Evolutionary conservation across 2,113 vertebrate genomes (phyloP).

Genomic region (Mesembrinibis cayennensis): DNA sequence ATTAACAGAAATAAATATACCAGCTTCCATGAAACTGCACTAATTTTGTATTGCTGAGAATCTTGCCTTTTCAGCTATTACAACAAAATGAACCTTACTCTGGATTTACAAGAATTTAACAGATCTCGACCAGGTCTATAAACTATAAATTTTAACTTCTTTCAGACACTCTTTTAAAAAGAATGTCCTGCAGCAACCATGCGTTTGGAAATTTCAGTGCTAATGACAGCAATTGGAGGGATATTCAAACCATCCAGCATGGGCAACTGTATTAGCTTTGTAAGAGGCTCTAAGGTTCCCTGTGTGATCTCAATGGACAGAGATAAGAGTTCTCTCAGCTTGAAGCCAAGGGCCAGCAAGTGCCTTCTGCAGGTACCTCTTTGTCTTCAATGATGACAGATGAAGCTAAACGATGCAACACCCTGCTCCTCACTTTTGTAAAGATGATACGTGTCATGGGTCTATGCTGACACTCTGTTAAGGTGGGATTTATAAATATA

Average conservation of each 20-base stretch:
- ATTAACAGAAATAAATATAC: neutral
- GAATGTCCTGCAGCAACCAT: neutral
- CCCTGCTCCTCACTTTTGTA: neutral
- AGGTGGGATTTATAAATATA: neutral
- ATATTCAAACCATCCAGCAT: neutral
- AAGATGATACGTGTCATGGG: neutral
- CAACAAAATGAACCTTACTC: neutral
- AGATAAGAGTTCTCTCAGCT: neutral
- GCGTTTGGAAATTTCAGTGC: neutral
- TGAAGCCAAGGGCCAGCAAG: neutral
- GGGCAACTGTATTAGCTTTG: neutral
- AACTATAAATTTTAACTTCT: neutral
- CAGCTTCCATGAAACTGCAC: neutral
- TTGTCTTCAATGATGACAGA: neutral
- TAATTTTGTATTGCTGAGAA: neutral
- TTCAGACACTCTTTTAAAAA: neutral
- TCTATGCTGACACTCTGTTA: neutral
- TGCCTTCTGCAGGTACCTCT: neutral
- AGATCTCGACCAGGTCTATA: neutral
- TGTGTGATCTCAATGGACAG: neutral
- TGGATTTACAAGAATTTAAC: neutral
- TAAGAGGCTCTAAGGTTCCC: neutral
- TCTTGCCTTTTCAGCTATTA: neutral
- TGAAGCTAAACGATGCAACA: neutral
- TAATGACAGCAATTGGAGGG: neutral